Evolutionary conservation across 2,888 invertebrate genomes (phyloP), one percentile per base, ranked within the genome.

Genomic region (Apomyelois bistriatella): DNA sequence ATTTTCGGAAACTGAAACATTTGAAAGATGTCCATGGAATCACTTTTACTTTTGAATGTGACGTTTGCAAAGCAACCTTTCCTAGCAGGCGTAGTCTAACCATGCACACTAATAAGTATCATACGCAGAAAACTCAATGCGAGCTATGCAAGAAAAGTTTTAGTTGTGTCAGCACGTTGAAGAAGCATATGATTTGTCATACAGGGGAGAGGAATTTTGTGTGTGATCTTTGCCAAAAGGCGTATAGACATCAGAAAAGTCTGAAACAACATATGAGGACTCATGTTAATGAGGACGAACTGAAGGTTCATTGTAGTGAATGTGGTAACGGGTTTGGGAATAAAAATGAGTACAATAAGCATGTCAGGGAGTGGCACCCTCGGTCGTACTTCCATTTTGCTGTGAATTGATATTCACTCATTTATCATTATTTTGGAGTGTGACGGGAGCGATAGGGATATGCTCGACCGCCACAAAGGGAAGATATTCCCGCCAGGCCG

Each of bases 91-190:
- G 82, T 40, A 65, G 79, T 0, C 56, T 87, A 9, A 81, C 82
- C 0, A 78, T 77, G 66, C 89, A 90, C 48, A 79, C 80, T 1
- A 82, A 82, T 48, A 79, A 82, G 30, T 74, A 70, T 15, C 87
- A 89, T 54, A 74, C 81, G 0, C 70, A 71, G 28, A 85, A 82
- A 57, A 90, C 90, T 0, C 82, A 85, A 48, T 92, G 92, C 56
- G 81, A 80, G 1, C 54, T 86, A 1, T 92, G 92, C 48, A 82
- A 85, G 28, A 87, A 90, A 55, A 81, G 83, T 46, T 92, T 91
- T 60, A 86, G 84, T 32, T 83, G 82, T n/a, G 56, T 76, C 0
- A 76, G 82, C 0, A 74, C 79, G 0, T 61, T 86, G 43, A 83
- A 76, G 52, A 77, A 78, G 6, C 85, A 86, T 41, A 74, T 82